These are phyloP conservation scores for Paralichthys olivaceus DNA, from an alignment of 2,113 vertebrate genomes.

Conservation along the genomic window DNA sequence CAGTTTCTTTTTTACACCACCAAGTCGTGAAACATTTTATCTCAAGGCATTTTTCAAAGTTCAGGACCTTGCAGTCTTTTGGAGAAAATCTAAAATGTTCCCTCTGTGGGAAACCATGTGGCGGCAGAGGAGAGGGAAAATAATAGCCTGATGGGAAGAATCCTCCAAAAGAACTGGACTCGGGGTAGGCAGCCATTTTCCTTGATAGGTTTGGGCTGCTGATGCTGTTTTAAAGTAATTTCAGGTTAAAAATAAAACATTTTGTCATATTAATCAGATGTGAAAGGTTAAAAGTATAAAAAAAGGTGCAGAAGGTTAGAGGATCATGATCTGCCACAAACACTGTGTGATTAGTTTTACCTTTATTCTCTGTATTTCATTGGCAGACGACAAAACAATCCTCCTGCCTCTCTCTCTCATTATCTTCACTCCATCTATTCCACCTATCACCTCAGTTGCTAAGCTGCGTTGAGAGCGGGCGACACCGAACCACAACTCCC, in stretches of 20 bases:
- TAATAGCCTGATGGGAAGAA: neutral
- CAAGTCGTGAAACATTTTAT: neutral
- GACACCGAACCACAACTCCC: slow-evolving; percentile 39
- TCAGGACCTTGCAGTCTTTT: neutral
- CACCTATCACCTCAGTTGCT: slow-evolving; percentile 41
- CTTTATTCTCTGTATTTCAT: slow-evolving; percentile 29
- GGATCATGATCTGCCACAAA: too few relatives aligned
- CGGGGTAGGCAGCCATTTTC: neutral
- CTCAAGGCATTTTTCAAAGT: neutral
- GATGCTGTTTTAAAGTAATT: neutral
- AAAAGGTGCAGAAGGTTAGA: too few relatives aligned
- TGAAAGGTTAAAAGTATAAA: too few relatives aligned
- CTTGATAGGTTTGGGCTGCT: neutral
- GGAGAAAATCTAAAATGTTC: neutral
- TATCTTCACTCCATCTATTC: slow-evolving; percentile 12
- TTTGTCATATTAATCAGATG: too few relatives aligned
- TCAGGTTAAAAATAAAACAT: too few relatives aligned
- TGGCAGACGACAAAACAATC: neutral
- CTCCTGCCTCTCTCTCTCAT: neutral
- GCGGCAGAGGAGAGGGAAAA: neutral
- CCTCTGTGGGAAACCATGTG: neutral
- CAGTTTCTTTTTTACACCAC: neutral
- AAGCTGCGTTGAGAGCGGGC: slow-evolving; percentile 16
- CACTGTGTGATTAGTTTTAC: neutral
- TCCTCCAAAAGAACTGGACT: neutral